Evolutionary conservation across 1,140 invertebrate genomes (phyloP).

Genomic region (Augochlora pura): DNA sequence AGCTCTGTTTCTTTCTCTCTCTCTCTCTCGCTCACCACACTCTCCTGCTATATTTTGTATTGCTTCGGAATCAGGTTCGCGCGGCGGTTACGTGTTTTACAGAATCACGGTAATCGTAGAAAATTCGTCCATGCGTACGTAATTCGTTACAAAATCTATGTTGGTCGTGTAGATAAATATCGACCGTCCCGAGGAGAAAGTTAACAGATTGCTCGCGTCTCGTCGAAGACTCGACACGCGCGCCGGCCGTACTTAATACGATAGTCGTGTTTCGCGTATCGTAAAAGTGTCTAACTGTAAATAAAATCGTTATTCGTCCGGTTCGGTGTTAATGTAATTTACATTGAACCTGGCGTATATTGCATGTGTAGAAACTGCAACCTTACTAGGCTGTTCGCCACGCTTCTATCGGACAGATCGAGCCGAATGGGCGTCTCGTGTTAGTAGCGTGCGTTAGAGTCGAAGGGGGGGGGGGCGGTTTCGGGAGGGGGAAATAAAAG

Average conservation of each 20-base stretch:
- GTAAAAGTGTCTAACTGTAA: constrained; percentile 1
- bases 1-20: background rate
- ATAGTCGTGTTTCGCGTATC: constrained; percentile 17
- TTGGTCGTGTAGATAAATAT: constrained; percentile 25
- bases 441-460: background rate
- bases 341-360: constrained; percentile 19
- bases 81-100: constrained; percentile 6
- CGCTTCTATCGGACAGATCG: constrained; percentile 45
- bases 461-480: background rate
- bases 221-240: constrained; percentile 7
- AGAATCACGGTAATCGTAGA: constrained; percentile 22
- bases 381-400: constrained; percentile 37
- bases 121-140: constrained; percentile 36
- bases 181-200: constrained; percentile 26
- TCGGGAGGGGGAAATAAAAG: background rate
- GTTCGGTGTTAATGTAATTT: constrained; percentile 17
- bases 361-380: constrained; percentile 23
- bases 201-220: background rate
- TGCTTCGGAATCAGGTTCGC: constrained; percentile 11
- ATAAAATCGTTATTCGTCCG: constrained; percentile 27
- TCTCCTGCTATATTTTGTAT: background rate
- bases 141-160: constrained; percentile 39
- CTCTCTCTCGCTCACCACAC: background rate
- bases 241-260: constrained; percentile 25
- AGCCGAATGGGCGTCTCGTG: constrained; percentile 1